Evolutionary conservation across 2,113 vertebrate genomes (phyloP), one percentile per base, ranked within the genome.

Genomic region (Dromas ardeola): DNA sequence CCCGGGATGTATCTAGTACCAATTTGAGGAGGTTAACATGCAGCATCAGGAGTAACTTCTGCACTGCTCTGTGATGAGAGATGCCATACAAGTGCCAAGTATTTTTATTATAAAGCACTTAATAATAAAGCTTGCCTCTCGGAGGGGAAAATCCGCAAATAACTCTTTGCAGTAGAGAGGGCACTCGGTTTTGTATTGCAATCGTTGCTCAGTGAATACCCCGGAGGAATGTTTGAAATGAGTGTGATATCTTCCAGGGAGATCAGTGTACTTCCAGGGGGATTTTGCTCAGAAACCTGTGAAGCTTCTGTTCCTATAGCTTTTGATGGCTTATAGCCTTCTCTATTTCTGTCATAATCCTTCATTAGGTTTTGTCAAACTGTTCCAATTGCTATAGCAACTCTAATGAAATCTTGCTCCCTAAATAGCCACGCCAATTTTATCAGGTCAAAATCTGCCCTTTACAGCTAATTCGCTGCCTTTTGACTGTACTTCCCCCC

Each of bases 311-410:
- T 89, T 96, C 63, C 83, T 70, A 15, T 17, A 84, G 84, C 81
- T 90, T 92, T 91, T 95, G 92, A 86, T 21, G 12, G 47, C 29
- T 95, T 95, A 84, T 32, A 87, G 45, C 74, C 62, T 73, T 82
- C 87, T 94, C 69, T 94, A 36, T 93, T 96, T 94, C 95, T 95
- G 80, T 89, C 85, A 94, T 94, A 97, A 96, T 96, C 79, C 90
- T 95, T 96, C 96, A 95, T 96, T 95, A 94, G 86, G 58, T 62
- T 97, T 95, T 90, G 77, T 93, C 81, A 95, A 97, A 96, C 84
- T 82, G 34, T 62, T 97, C 87, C 84, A 92, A 97, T 97, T 95
- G 91, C 97, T 97, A 96, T 95, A 97, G 96, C 94, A 97, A 97
- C 96, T 89, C 95, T 96, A 96, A 96, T 91, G 93, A 96, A 97